A percentile compares a stretch with the other conserved stretches of the same genome.
These are phyloP conservation scores for Pipra filicauda DNA, from an alignment of 2,113 vertebrate genomes.

Conservation along the genomic window DNA sequence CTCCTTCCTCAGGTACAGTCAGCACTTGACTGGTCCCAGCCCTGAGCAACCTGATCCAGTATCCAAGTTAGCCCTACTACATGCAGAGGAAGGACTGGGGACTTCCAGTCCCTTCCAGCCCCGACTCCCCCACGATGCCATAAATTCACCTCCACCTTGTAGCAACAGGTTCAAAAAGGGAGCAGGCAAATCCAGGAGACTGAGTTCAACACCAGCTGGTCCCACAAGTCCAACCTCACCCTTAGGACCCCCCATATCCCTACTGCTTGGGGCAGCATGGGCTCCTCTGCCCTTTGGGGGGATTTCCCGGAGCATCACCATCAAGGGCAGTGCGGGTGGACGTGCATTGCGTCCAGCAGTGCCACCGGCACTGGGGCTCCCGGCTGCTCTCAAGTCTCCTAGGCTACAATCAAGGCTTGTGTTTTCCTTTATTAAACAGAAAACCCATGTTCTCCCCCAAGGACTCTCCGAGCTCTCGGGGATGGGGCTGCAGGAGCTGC, in stretches of 20 bases:
- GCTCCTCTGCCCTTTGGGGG: background rate
- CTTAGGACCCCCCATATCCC: background rate
- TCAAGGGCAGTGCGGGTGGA: rapidly evolving
- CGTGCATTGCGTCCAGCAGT: rapidly evolving
- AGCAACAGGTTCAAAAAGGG: background rate
- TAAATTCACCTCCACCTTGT: background rate
- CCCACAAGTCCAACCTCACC: background rate
- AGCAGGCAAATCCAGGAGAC: background rate
- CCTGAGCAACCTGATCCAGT: background rate
- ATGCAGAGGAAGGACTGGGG: background rate
- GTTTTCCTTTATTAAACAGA: conserved; percentile 58
- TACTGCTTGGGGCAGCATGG: rapidly evolving
- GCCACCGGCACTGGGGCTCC: rapidly evolving
- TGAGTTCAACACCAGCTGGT: background rate
- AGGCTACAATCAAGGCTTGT: conserved; percentile 53
- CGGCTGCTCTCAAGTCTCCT: conserved; percentile 15
- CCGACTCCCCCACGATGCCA: background rate
- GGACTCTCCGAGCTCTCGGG: conserved; percentile 24
- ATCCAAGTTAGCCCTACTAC: background rate
- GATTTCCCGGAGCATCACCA: background rate
- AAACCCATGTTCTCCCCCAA: background rate
- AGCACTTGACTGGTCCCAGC: background rate
- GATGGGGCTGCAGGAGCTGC: background rate
- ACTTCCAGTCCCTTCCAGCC: background rate
- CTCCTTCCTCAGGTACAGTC: background rate